Base-by-base conservation (phyloP, 1,140 invertebrate genomes). In the Bombus soroeensis region DNA sequence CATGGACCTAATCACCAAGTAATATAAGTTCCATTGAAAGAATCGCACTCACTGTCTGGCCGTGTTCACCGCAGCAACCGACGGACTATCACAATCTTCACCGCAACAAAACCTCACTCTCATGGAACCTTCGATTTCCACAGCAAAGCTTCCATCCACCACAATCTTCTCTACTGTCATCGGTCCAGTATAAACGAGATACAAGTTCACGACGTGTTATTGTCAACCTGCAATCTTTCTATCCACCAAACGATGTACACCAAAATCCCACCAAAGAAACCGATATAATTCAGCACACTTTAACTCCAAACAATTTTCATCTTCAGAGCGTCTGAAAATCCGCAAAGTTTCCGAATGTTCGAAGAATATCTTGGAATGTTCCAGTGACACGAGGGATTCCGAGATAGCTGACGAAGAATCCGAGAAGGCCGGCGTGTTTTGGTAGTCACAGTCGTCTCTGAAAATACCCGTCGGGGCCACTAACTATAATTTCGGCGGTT, bases 401-500 rank as follows among this genome's bases (percentile, higher is more conserved):
- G 22, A n/a, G 62, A 41, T 80, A 82, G 66, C 59, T n/a, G 73
- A 39, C 83, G 28, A 28, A 41, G 47, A 53, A 53, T 53, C 18
- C 47, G 47, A 22, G 47, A 43, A n/a, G 37, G 62, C 32, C 34
- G 59, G 28, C 68, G 72, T 77, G 81, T 77, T 81, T 87, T 89
- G 85, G 64, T 83, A 43, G 80, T 68, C 83, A 68, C 28, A 62
- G 39, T 47, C 73, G 81, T 88, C 87, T 90, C 90, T 90, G 88
- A 89, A 77, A 91, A 90, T 88, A 92, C 90, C 92, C 92, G 92
- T 87, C 93, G 91, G 91, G 92, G 87, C 90, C 90, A 92, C 94
- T 93, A 94, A 94, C 93, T 93, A 94, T 94, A 94, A 95, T 95
- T 95, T 95, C 92, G 93, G 94, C 93, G 94, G 93, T 95, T 95